A percentile compares a stretch with the other conserved stretches of the same genome.
phyloP scores from a whole-genome alignment of 1,140 invertebrate genomes.

The Neocloeon triangulifer region DNA sequence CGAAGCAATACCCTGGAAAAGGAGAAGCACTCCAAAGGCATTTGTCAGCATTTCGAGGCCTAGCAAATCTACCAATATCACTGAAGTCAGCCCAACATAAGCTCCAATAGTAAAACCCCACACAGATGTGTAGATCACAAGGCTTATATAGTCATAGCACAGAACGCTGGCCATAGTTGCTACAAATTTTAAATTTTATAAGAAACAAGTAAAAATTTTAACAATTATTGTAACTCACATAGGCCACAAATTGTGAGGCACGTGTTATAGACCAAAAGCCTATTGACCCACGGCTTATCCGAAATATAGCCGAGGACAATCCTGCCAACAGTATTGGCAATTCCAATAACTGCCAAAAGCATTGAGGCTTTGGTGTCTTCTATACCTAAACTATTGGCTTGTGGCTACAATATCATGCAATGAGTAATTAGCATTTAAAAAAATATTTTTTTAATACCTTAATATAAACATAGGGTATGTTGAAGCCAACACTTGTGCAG shows the following conservation, averaged over 20 bases:
- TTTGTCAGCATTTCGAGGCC: constrained; percentile 75
- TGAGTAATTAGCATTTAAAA: constrained; percentile 3
- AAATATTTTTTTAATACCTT: constrained; percentile 18
- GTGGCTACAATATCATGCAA: constrained; percentile 20
- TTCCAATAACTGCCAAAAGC: constrained; percentile 57
- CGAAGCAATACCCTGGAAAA: constrained; percentile 82
- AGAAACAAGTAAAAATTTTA: constrained; percentile 14
- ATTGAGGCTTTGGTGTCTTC: constrained; percentile 29
- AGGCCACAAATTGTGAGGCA: constrained; percentile 65
- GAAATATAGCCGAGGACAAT: constrained; percentile 64
- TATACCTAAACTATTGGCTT: constrained; percentile 33
- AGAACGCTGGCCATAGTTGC: constrained; percentile 55
- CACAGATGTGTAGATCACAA: constrained; percentile 52
- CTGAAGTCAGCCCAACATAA: constrained; percentile 80
- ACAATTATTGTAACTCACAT: constrained; percentile 27
- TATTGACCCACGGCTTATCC: constrained; percentile 71
- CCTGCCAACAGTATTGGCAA: constrained; percentile 69
- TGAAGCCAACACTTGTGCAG: constrained; percentile 88
- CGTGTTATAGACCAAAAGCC: constrained; percentile 68
- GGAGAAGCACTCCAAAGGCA: constrained; percentile 71
- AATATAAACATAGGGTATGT: constrained; percentile 77
- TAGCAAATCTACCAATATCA: constrained; percentile 66
- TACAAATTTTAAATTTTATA: constrained; percentile 23
- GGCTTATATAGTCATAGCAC: constrained; percentile 37
- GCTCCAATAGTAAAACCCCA: constrained; percentile 81